Evolutionary conservation across 1,140 invertebrate species (phyloP).

Genomic region (Temnothorax nylanderi): DNA sequence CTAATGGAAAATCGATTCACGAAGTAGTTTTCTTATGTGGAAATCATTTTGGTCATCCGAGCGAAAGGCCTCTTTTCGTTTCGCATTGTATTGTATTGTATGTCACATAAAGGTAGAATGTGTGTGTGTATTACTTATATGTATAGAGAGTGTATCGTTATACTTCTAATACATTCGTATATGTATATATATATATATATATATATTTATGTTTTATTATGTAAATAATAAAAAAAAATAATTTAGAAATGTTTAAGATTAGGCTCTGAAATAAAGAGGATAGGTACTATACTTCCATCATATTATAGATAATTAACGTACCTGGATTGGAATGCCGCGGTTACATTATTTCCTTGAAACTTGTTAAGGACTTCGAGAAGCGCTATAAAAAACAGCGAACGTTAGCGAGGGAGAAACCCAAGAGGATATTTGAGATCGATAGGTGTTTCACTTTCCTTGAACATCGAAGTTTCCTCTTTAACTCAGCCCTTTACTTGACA

Average conservation of each 20-base stretch:
- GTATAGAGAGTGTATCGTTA: neutral
- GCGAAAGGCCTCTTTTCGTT: neutral
- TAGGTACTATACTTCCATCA: neutral
- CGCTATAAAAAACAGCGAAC: slow-evolving; percentile 34
- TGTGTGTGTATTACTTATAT: neutral
- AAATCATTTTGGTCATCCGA: neutral
- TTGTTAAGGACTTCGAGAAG: slow-evolving; percentile 1
- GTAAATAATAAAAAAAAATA: neutral
- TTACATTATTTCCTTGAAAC: slow-evolving; percentile 17
- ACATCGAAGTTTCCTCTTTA: slow-evolving; percentile 49
- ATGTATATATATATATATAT: neutral
- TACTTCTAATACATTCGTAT: neutral
- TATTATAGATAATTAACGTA: neutral
- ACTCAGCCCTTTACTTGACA: slow-evolving; percentile 26
- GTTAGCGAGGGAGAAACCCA: neutral
- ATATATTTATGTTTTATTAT: neutral
- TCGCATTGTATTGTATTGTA: too few relatives aligned
- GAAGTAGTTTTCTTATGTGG: slow-evolving; percentile 53
- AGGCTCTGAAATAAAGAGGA: neutral
- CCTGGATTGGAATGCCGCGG: neutral
- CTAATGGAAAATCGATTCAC: slow-evolving; percentile 67
- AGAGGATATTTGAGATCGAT: slow-evolving; percentile 43
- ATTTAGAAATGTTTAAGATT: neutral
- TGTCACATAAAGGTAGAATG: neutral
- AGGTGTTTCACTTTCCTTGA: slow-evolving; percentile 48